phyloP scores from a whole-genome alignment of 2,888 invertebrate genomes.

The Netelia melanura region DNA sequence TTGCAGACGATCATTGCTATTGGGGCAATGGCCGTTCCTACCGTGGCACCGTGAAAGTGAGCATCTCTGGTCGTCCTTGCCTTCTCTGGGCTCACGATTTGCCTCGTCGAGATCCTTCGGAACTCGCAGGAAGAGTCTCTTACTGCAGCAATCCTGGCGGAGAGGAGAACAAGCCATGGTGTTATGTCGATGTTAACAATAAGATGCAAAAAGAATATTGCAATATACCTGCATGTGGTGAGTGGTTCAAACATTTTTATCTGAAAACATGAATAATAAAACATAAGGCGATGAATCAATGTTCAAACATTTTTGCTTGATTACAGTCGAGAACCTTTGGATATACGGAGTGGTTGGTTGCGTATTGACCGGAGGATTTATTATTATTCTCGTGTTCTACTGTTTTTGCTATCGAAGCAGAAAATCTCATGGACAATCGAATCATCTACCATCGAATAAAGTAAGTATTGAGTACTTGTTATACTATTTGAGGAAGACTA shows the following conservation, averaged over 20 bases:
- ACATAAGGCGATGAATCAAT: background rate
- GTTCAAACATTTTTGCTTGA: conserved; percentile 44
- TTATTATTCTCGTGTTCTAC: conserved; percentile 87
- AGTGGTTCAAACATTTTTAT: conserved; percentile 76
- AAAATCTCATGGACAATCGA: conserved; percentile 80
- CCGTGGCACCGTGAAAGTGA: conserved; percentile 91
- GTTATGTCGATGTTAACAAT: conserved; percentile 90
- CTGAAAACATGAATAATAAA: background rate
- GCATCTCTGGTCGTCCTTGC: conserved; percentile 91
- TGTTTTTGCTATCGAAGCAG: conserved; percentile 87
- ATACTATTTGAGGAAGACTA: background rate
- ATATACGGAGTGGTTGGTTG: conserved; percentile 91
- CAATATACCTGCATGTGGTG: conserved; percentile 94
- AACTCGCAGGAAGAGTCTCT: conserved; percentile 94
- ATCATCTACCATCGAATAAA: conserved; percentile 82
- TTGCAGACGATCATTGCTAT: conserved; percentile 92
- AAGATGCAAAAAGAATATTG: conserved; percentile 93
- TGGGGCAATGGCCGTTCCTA: conserved; percentile 95
- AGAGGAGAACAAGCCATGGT: conserved; percentile 94
- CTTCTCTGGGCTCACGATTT: conserved; percentile 94
- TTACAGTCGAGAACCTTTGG: conserved; percentile 92
- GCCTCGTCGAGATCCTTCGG: conserved; percentile 92
- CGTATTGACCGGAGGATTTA: conserved; percentile 85
- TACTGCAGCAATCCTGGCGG: conserved; percentile 96
- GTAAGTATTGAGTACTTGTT: conserved; percentile 69